Evolutionary conservation across 2,888 invertebrate genomes (phyloP).

Genomic region (Branchinecta sandiegonensis): DNA sequence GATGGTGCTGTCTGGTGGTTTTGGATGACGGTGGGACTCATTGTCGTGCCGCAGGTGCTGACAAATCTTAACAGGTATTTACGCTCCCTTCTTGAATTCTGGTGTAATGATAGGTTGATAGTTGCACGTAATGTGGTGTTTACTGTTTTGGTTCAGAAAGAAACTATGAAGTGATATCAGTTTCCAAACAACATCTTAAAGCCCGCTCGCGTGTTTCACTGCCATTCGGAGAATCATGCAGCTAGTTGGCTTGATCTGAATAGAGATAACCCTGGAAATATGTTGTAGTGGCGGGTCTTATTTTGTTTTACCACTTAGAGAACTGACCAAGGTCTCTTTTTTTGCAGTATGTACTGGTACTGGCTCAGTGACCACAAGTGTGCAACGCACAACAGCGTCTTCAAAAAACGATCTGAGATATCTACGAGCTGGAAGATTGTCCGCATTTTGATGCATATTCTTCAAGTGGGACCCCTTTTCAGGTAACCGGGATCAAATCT

Average conservation of each 20-base stretch:
- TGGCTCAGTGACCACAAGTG: slow-evolving; percentile 27
- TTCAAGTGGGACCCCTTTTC: slow-evolving; percentile 24
- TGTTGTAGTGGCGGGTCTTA: too few relatives aligned
- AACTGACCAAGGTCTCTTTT: neutral
- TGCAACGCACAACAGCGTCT: slow-evolving; percentile 18
- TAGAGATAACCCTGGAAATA: too few relatives aligned
- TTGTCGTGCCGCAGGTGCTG: slow-evolving; percentile 25
- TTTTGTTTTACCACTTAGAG: too few relatives aligned
- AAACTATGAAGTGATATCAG: too few relatives aligned
- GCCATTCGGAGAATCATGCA: too few relatives aligned
- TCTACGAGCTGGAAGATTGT: slow-evolving; percentile 24
- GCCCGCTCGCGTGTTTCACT: too few relatives aligned
- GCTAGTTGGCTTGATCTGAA: too few relatives aligned
- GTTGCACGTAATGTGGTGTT: too few relatives aligned
- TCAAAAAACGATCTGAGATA: slow-evolving; percentile 20
- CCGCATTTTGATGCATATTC: slow-evolving; percentile 23
- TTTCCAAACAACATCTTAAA: too few relatives aligned
- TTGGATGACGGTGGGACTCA: slow-evolving; percentile 23
- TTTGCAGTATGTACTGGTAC: slow-evolving; percentile 27
- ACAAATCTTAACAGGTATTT: slow-evolving; percentile 23
- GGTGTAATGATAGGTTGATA: too few relatives aligned
- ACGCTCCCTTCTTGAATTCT: too few relatives aligned
- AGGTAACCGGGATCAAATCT: slow-evolving; percentile 18
- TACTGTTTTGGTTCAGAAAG: too few relatives aligned
- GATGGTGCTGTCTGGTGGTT: slow-evolving; percentile 24